Conservation (phyloP, 2,888 invertebrate species). For the Spilarctia lutea region DNA sequence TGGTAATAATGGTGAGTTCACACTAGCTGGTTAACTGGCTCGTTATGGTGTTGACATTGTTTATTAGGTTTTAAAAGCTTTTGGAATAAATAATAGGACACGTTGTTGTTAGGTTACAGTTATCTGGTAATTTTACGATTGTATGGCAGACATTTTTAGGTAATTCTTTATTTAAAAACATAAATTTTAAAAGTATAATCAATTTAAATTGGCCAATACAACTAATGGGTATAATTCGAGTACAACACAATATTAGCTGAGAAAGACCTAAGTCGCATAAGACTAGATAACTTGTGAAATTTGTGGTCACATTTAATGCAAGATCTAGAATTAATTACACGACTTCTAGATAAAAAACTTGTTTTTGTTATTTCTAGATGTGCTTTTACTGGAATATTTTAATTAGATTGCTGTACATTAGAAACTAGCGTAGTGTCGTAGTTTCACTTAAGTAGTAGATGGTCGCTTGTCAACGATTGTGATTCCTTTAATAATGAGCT, state of each 20-base stretch:
- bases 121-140: too few species aligned
- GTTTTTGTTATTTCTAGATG: neutral
- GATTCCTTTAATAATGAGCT: neutral
- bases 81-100: neutral
- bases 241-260: neutral
- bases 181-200: neutral
- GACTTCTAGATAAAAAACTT: neutral
- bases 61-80: slow-evolving; percentile 6
- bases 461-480: neutral
- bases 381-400: neutral
- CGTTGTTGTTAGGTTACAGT: neutral
- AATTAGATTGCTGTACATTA: neutral
- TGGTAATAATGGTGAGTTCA: slow-evolving; percentile 13
- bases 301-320: neutral
- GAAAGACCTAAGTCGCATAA: neutral
- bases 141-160: too few species aligned
- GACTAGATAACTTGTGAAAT: neutral
- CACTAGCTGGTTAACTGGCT: slow-evolving; percentile 25
- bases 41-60: slow-evolving; percentile 21
- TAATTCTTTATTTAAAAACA: too few species aligned
- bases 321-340: neutral
- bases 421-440: neutral
- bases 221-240: neutral
- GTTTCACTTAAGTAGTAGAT: neutral
- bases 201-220: neutral